These are phyloP conservation scores for Agrochola macilenta DNA, from an alignment of 2,888 invertebrate species.

Conservation along the genomic window DNA sequence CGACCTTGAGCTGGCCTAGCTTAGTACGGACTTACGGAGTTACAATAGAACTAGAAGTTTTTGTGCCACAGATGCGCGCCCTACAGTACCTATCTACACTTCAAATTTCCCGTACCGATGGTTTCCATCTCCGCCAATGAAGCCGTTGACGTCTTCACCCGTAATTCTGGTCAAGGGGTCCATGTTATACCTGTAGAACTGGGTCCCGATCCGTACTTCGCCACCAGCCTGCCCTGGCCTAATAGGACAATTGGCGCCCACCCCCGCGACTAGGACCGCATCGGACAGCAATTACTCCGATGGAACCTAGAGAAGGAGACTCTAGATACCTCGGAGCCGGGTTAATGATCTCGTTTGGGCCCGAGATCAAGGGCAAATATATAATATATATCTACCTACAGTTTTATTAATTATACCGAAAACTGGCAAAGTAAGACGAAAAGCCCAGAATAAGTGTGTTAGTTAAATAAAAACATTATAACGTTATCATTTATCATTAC, in stretches of 20 bases:
- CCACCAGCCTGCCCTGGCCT: background rate
- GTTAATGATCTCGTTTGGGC: background rate
- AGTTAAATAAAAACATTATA: conserved; percentile 51
- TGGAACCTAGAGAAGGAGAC: background rate
- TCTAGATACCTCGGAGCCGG: background rate
- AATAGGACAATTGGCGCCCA: background rate
- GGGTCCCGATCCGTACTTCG: background rate
- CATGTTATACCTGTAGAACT: background rate
- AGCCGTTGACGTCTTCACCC: background rate
- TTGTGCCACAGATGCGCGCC: background rate
- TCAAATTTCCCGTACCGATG: background rate
- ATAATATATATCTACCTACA: background rate
- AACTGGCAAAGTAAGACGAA: background rate
- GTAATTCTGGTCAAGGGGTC: background rate
- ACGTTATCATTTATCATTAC: conserved; percentile 55
- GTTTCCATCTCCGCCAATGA: background rate
- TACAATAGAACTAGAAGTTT: too few species aligned
- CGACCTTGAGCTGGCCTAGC: background rate
- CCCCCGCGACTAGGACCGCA: background rate
- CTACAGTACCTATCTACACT: background rate
- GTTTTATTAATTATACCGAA: background rate
- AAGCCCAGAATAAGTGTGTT: conserved; percentile 17
- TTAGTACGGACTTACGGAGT: background rate
- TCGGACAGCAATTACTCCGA: background rate
- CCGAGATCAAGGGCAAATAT: too few species aligned